A percentile compares a stretch with the other conserved stretches of the same genome.
Evolutionary conservation across 92 coral and sea anemone species (phyloP).

Genomic region (Zoanthus sociatus): DNA sequence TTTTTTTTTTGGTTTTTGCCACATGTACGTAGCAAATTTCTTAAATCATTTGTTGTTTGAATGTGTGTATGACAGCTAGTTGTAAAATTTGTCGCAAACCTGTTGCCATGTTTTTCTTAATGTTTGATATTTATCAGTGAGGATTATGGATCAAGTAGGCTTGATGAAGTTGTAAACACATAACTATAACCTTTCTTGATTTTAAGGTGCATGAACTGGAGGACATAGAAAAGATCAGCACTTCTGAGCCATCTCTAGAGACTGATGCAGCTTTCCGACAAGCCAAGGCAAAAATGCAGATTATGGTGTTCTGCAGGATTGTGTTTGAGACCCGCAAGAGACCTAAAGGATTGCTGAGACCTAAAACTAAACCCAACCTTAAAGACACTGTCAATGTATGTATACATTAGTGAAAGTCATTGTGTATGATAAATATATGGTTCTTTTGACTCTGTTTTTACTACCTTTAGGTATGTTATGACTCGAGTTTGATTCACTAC

Average conservation of each 20-base stretch:
- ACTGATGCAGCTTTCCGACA: slow-evolving; percentile 84
- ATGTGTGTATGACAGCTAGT: too few species aligned
- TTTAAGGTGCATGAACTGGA: slow-evolving; percentile 78
- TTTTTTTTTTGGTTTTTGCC: too few species aligned
- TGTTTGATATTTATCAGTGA: too few species aligned
- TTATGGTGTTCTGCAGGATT: slow-evolving; percentile 87
- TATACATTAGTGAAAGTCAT: background rate
- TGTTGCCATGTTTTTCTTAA: too few species aligned
- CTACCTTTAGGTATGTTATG: too few species aligned
- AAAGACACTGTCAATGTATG: slow-evolving; percentile 91
- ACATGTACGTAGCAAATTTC: too few species aligned
- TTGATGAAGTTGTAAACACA: background rate
- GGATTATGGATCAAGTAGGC: too few species aligned
- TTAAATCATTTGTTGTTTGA: too few species aligned
- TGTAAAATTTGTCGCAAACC: too few species aligned
- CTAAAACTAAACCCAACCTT: slow-evolving; percentile 91
- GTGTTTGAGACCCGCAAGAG: slow-evolving; percentile 96
- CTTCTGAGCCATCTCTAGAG: slow-evolving; percentile 83
- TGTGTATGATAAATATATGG: too few species aligned
- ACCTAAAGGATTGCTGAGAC: slow-evolving; percentile 94
- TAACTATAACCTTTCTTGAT: background rate
- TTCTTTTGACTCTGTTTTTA: too few species aligned
- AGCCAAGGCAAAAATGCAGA: slow-evolving; percentile 92
- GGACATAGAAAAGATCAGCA: slow-evolving; percentile 92
- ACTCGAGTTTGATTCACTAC: too few species aligned